phyloP scores from a whole-genome alignment of 53 echinoderm and acorn worm species.

The Crossaster papposus region DNA sequence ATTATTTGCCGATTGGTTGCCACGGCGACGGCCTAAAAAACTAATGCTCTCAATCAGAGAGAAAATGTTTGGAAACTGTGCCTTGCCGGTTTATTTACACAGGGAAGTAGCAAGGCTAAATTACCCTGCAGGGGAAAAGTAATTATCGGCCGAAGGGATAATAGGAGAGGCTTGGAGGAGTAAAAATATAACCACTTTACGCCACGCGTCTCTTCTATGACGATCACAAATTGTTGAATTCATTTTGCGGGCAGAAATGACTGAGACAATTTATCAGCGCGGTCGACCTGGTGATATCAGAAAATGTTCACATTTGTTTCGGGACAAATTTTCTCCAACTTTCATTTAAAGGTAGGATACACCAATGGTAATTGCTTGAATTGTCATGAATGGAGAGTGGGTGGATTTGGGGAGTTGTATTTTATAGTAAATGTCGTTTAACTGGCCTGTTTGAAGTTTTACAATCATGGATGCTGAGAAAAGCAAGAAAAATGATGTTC shows the following conservation, averaged over 20 bases:
- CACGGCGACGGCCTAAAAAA: constrained; percentile 18
- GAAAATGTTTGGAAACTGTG: background rate
- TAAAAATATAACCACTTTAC: background rate
- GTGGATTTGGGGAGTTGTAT: too few species aligned
- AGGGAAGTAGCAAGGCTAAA: constrained; percentile 32
- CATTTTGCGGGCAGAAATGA: background rate
- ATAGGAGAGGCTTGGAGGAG: background rate
- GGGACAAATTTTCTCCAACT: too few species aligned
- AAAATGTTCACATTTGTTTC: background rate
- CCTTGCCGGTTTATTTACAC: constrained; percentile 28
- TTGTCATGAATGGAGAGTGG: too few species aligned
- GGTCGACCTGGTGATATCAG: background rate
- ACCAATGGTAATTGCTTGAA: too few species aligned
- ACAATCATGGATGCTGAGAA: too few species aligned
- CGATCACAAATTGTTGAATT: background rate
- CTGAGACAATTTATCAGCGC: background rate
- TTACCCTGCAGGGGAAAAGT: background rate
- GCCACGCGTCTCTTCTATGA: background rate
- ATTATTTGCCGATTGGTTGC: constrained; percentile 27
- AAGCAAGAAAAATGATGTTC: too few species aligned
- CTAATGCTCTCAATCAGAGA: background rate
- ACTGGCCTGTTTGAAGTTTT: too few species aligned
- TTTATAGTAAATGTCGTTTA: too few species aligned
- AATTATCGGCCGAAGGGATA: constrained; percentile 6
- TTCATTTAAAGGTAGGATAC: too few species aligned